Conservation (phyloP, 1,140 invertebrate genomes). For the Solenopsis invicta region DNA sequence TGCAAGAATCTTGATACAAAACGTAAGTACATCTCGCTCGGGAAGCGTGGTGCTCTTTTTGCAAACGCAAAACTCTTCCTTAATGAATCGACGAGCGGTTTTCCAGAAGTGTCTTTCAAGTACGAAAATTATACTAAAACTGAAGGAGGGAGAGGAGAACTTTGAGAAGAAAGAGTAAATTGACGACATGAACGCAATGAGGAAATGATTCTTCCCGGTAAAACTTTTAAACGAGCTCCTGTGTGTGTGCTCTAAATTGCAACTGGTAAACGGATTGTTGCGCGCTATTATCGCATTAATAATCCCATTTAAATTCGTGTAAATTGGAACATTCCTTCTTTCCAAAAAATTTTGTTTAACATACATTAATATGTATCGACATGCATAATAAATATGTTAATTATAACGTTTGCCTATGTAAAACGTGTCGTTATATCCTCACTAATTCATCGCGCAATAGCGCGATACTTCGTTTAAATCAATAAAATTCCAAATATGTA, state of each 20-base stretch:
- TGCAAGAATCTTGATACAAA: not conserved
- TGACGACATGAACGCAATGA: constrained; percentile 14
- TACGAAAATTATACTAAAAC: constrained; percentile 29
- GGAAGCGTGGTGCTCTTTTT: not conserved
- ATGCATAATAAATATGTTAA: constrained; percentile 5
- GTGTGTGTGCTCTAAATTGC: not conserved
- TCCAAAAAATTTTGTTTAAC: not conserved
- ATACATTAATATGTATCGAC: not conserved
- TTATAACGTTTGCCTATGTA: not conserved
- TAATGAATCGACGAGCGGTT: not conserved
- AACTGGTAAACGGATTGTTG: constrained; percentile 13
- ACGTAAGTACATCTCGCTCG: not conserved
- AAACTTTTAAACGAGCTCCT: constrained; percentile 18
- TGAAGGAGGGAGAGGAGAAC: not conserved
- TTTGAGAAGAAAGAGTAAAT: constrained; percentile 12
- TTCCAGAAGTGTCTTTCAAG: not conserved
- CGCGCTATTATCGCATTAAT: constrained; percentile 1
- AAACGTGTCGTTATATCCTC: not conserved
- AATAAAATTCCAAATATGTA: constrained; percentile 11
- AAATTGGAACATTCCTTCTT: not conserved
- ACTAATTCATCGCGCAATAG: not conserved
- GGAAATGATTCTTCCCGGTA: not conserved
- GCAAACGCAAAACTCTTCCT: not conserved
- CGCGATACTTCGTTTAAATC: not conserved
- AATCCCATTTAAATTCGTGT: not conserved